Evolutionary conservation across 2,888 invertebrate genomes (phyloP).

Genomic region (Caenorhabditis sp.): DNA sequence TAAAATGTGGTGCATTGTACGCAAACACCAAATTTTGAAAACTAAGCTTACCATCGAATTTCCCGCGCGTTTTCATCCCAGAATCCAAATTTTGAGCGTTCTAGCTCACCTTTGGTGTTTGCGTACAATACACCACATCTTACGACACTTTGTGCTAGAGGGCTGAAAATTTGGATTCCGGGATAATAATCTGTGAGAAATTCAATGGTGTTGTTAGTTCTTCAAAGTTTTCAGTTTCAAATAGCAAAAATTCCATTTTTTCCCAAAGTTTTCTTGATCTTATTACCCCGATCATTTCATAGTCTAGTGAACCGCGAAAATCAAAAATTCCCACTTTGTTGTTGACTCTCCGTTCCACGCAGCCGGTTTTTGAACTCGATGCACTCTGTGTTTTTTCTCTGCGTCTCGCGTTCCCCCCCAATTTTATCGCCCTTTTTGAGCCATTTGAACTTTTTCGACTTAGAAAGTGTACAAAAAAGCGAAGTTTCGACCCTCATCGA

Average conservation of each 20-base stretch:
- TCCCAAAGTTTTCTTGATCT: neutral
- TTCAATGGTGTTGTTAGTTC: neutral
- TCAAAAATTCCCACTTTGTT: too few relatives aligned
- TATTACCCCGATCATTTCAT: too few relatives aligned
- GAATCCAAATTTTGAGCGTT: too few relatives aligned
- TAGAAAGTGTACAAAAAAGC: neutral
- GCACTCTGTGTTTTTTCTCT: conserved; percentile 14
- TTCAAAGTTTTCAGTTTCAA: neutral
- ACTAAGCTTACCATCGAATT: neutral
- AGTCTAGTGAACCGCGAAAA: too few relatives aligned
- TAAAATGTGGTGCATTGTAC: neutral
- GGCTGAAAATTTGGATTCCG: neutral
- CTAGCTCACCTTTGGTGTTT: too few relatives aligned
- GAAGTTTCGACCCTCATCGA: neutral
- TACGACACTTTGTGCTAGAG: neutral
- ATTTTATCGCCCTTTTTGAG: neutral
- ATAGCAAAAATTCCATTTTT: neutral
- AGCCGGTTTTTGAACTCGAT: conserved; percentile 44
- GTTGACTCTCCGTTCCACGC: neutral
- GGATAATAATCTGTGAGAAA: neutral
- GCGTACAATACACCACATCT: neutral
- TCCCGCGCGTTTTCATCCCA: neutral
- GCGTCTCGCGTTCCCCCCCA: neutral
- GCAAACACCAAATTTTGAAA: neutral
- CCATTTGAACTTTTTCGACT: neutral